Conservation (phyloP, 2,888 invertebrate genomes). For the Diplolepis rosae region DNA sequence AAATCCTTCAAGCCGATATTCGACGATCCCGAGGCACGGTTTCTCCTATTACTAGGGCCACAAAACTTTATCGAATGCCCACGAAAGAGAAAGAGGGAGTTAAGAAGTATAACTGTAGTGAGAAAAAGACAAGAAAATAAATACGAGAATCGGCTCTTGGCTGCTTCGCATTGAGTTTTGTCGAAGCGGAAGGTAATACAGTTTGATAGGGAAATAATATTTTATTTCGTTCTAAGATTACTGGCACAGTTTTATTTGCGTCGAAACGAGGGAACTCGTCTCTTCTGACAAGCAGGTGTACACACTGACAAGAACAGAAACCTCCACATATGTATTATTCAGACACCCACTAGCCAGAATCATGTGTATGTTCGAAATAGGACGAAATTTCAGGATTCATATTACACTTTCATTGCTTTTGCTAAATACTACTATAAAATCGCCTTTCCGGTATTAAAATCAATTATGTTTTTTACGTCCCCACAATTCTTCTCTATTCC, state of each 20-base stretch:
- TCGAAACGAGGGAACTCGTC: constrained; percentile 48
- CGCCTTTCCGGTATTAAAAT: neutral
- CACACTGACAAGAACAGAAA: constrained; percentile 29
- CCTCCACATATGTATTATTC: neutral
- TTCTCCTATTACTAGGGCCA: constrained; percentile 60
- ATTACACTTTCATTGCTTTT: neutral
- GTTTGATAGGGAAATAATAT: constrained; percentile 70
- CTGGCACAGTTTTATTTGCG: constrained; percentile 57
- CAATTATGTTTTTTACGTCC: neutral
- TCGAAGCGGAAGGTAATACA: constrained; percentile 63
- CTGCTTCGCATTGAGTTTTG: constrained; percentile 58
- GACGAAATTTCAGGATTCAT: neutral
- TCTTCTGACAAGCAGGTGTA: constrained; percentile 33
- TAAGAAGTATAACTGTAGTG: constrained; percentile 45
- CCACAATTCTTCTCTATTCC: neutral
- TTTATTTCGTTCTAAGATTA: constrained; percentile 66
- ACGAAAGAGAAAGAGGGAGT: constrained; percentile 51
- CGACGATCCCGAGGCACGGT: constrained; percentile 48
- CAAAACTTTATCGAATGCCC: constrained; percentile 68
- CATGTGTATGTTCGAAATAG: neutral
- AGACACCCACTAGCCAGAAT: neutral
- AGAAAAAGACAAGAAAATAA: constrained; percentile 38
- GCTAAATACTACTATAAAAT: neutral
- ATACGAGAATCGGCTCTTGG: constrained; percentile 23
- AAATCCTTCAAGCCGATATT: constrained; percentile 44